Percentiles rank a stretch among this genome's conserved stretches.
phyloP scores from a whole-genome alignment of 1,140 invertebrate genomes.

The Leptonema lineaticorne region DNA sequence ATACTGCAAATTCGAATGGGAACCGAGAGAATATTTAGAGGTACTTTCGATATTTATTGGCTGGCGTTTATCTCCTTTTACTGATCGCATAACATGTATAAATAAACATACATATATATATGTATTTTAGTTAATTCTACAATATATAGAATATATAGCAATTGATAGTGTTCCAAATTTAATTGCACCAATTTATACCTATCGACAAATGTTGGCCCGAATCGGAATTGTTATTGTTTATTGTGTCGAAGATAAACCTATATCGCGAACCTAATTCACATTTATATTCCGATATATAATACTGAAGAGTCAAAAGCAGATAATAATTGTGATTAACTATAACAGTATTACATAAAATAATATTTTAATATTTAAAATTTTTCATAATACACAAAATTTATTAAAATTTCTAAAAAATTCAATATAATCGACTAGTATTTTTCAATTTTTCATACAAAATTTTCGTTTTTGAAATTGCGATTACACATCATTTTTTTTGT shows the following conservation, averaged over 20 bases:
- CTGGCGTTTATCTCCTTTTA: constrained; percentile 22
- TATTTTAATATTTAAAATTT: neutral
- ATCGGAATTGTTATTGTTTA: constrained; percentile 12
- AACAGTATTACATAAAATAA: no score
- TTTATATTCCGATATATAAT: neutral
- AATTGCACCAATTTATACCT: constrained; percentile 30
- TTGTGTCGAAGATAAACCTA: constrained; percentile 6
- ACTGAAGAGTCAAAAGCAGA: neutral
- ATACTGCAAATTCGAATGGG: constrained; percentile 21
- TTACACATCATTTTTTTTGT: neutral
- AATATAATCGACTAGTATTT: neutral
- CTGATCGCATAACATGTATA: neutral
- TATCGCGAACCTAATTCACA: neutral
- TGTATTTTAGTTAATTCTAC: neutral
- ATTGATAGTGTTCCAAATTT: constrained; percentile 11
- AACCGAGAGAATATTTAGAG: constrained; percentile 5
- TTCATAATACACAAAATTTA: neutral
- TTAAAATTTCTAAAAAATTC: neutral
- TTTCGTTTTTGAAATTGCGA: neutral
- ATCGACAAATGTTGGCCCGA: constrained; percentile 5
- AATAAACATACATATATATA: neutral
- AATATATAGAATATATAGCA: neutral
- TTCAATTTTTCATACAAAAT: neutral
- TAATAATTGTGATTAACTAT: neutral
- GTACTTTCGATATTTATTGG: constrained; percentile 26